Base-by-base conservation (phyloP, 2,888 invertebrate genomes). In the Acanthosoma haemorrhoidale region DNA sequence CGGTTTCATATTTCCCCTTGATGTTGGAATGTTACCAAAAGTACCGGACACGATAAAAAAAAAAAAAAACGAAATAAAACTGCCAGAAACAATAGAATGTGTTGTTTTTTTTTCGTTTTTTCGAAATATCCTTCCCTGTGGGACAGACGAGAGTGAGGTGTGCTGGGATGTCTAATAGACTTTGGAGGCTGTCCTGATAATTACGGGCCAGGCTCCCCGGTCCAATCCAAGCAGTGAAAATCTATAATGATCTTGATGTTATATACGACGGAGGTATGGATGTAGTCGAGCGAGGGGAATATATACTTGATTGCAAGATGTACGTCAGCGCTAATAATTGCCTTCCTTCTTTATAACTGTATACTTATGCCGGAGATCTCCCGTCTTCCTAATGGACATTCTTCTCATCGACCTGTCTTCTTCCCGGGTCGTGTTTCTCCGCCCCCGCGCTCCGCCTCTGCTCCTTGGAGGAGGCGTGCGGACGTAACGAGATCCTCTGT, bases 141-240 rank as follows among this genome's bases (percentile, higher is more conserved):
- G 18, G 29, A 21, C 25, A 21, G 51, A 2, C 51, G n/a, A n/a
- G n/a, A n/a, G n/a, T n/a, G n/a, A n/a, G n/a, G n/a, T 51, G 2
- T 25, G 51, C 51, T n/a, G 51, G 15, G 25, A 21, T 21, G 43
- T 4, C 51, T 51, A 51, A 51, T 51, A 13, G 51, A 51, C 51
- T 51, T 51, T 51, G 51, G 51, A 51, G 51, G 51, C 51, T 51
- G 51, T 51, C 25, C 51, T 51, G 51, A 25, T 51, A 51, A 51
- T 51, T 51, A 51, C n/a, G 51, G 51, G 21, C 13, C 15, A 13
- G 6, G 18, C n/a, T n/a, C n/a, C n/a, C 25, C 4, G 25, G n/a
- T 51, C 51, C 16, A 25, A 51, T 51, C 51, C 51, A 51, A 51
- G 51, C 51, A 51, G 29, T 21, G 51, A 51, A 51, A 51, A 51